Percentiles rank a stretch among this genome's conserved stretches.
Evolutionary conservation across 2,888 invertebrate genomes (phyloP).

Genomic region (Kuschelorhynchus macadamiae): DNA sequence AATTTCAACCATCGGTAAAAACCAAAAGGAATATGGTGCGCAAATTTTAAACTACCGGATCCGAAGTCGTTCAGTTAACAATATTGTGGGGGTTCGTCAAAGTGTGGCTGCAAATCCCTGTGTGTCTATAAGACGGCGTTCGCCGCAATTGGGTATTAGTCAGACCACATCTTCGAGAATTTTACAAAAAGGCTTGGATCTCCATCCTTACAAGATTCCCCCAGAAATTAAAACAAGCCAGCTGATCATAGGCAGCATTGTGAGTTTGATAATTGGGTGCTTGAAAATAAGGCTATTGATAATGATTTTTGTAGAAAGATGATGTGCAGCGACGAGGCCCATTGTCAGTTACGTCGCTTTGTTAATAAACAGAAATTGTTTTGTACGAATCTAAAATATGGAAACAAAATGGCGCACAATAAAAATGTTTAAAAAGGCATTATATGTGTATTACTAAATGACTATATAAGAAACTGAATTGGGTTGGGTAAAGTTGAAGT

Average conservation of each 20-base stretch:
- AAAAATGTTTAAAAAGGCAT: no score
- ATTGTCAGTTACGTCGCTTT: no score
- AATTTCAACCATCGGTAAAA: no score
- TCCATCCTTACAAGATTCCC: background rate
- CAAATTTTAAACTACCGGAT: no score
- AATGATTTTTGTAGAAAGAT: background rate
- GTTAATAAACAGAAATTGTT: no score
- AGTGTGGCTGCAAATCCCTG: background rate
- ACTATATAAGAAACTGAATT: no score
- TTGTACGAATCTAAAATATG: no score
- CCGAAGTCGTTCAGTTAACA: background rate
- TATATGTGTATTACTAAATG: no score
- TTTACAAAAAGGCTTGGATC: background rate
- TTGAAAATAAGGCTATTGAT: background rate
- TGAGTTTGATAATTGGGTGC: background rate
- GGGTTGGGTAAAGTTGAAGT: no score
- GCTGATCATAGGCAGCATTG: background rate
- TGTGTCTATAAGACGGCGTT: background rate
- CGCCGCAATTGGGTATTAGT: constrained; percentile 5
- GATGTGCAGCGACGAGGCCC: background rate
- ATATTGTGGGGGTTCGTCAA: background rate
- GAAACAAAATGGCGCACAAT: no score
- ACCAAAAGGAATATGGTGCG: no score
- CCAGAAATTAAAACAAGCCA: background rate
- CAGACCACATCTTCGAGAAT: background rate